Evolutionary conservation across 2,113 vertebrate genomes (phyloP).

Genomic region (Vimba vimba): DNA sequence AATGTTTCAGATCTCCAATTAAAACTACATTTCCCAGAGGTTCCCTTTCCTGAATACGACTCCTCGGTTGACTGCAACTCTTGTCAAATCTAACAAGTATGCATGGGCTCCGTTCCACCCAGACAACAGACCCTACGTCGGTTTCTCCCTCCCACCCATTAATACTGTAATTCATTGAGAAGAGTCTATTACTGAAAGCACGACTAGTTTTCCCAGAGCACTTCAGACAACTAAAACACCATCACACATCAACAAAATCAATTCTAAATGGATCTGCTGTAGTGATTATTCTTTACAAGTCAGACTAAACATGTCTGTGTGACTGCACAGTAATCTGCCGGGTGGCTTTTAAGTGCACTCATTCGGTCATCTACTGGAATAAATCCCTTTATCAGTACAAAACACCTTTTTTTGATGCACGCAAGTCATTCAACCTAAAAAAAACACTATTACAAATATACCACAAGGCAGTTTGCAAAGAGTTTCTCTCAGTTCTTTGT

Average conservation of each 20-base stretch:
- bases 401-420: background rate
- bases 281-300: slow-evolving; percentile 17
- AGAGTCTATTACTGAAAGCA: slow-evolving; percentile 34
- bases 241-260: slow-evolving; percentile 36
- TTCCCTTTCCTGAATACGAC: background rate
- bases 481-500: background rate
- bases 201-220: slow-evolving; percentile 18
- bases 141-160: slow-evolving; percentile 13
- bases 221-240: slow-evolving; percentile 27
- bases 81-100: slow-evolving; percentile 31
- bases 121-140: background rate
- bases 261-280: slow-evolving; percentile 25
- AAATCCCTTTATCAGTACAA: slow-evolving; percentile 19
- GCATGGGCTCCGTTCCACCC: slow-evolving; percentile 20
- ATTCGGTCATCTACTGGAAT: background rate
- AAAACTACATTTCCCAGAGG: slow-evolving; percentile 44
- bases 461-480: background rate
- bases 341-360: background rate
- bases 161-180: slow-evolving; percentile 42
- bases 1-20: slow-evolving; percentile 1
- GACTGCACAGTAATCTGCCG: background rate
- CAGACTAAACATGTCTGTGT: background rate
- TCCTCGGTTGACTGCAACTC: background rate
- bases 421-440: background rate
- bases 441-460: background rate